Evolutionary conservation across 2,113 vertebrate genomes (phyloP).

Genomic region (Connochaetes taurinus): DNA sequence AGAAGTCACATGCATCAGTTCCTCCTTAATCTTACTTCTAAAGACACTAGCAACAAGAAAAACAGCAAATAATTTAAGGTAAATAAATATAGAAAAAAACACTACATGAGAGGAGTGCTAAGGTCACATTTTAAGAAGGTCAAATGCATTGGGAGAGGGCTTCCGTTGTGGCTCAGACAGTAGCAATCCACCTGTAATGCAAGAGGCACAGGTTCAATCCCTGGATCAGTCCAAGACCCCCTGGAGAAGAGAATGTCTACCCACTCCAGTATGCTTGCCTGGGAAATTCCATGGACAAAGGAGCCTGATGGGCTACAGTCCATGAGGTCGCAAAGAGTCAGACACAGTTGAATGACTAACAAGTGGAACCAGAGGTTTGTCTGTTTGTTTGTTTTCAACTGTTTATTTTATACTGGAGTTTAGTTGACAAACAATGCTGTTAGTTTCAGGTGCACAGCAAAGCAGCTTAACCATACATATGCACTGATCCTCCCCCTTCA

Average conservation of each 20-base stretch:
- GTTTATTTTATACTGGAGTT: not conserved
- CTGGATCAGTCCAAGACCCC: not conserved
- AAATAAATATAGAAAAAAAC: not conserved
- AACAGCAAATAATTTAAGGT: not conserved
- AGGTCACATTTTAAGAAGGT: not conserved
- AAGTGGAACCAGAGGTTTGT: not conserved
- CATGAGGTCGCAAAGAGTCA: not conserved
- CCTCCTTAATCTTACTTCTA: not conserved
- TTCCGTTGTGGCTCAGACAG: not conserved
- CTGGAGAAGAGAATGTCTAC: not conserved
- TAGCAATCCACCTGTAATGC: not conserved
- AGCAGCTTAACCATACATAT: not conserved
- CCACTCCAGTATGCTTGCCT: not conserved
- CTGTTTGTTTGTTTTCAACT: not conserved
- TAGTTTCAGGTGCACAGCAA: not conserved
- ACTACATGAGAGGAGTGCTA: not conserved
- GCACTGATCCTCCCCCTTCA: not conserved
- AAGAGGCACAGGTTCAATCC: not conserved
- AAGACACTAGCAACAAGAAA: not conserved
- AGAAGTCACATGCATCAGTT: not conserved
- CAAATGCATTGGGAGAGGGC: not conserved
- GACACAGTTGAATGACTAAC: not conserved
- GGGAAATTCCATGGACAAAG: not conserved
- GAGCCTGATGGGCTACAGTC: not conserved
- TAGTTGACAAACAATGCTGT: not conserved